A percentile compares a stretch with the other conserved stretches of the same genome.
These are phyloP conservation scores for Tupaia tana DNA, from an alignment of 2,113 vertebrate genomes.

Conservation along the genomic window DNA sequence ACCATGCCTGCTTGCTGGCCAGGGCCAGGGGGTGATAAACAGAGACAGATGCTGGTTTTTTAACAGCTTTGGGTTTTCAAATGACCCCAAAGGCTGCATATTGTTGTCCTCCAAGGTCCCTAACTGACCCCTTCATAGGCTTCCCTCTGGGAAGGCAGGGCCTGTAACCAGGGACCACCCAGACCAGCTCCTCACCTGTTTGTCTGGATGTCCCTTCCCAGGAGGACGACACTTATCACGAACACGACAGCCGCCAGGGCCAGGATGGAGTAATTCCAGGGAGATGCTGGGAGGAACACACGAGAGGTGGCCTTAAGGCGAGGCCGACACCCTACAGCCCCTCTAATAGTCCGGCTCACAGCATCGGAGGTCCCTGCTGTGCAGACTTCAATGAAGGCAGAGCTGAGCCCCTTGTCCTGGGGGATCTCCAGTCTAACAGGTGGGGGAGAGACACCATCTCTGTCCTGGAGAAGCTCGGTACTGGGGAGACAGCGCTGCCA, in stretches of 20 bases:
- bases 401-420: neutral
- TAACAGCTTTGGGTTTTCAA: neutral
- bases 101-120: neutral
- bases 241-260: conserved; percentile 84
- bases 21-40: neutral
- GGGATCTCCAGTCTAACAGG: neutral
- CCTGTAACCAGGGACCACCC: neutral
- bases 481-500: neutral
- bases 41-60: neutral
- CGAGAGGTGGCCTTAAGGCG: neutral
- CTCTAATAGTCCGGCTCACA: neutral
- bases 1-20: neutral
- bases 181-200: conserved; percentile 89
- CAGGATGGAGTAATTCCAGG: conserved; percentile 91
- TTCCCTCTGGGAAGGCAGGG: neutral
- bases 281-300: conserved; percentile 83
- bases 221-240: conserved; percentile 88
- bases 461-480: neutral
- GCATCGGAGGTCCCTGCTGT: neutral
- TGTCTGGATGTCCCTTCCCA: conserved; percentile 87
- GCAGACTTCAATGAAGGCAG: neutral
- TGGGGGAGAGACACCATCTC: neutral
- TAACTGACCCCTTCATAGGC: neutral
- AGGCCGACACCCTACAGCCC: neutral
- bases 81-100: neutral